These are phyloP conservation scores for Addax nasomaculatus DNA, from an alignment of 2,113 vertebrate species.

Conservation along the genomic window DNA sequence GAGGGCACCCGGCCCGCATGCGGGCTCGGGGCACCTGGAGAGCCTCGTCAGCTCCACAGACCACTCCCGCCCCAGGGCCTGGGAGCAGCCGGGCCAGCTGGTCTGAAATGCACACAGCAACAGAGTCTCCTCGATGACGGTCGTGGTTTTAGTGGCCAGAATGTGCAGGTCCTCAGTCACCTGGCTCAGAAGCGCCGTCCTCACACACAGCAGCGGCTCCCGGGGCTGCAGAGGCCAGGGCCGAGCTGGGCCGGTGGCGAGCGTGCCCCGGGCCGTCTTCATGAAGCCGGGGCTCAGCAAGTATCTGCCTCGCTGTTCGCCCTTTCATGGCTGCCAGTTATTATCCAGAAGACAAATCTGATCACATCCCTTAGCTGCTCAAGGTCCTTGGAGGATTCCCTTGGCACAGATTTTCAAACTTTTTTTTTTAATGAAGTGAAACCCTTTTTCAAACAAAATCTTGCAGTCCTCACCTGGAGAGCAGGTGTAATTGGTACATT, in stretches of 20 bases:
- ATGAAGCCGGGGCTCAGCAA: background rate
- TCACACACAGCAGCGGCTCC: background rate
- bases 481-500: background rate
- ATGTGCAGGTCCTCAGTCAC: background rate
- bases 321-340: background rate
- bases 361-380: background rate
- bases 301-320: background rate
- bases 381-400: background rate
- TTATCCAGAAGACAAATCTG: background rate
- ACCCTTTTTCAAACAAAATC: background rate
- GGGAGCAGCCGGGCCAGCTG: background rate
- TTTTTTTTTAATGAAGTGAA: background rate
- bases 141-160: background rate
- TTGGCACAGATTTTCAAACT: background rate
- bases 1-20: background rate
- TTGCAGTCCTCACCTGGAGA: background rate
- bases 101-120: background rate
- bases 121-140: background rate
- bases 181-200: background rate
- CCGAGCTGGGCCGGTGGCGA: fast-evolving
- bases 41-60: background rate
- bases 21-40: fast-evolving
- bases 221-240: background rate
- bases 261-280: background rate
- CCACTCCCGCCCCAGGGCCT: background rate